Conservation (phyloP, 1,140 invertebrate species). For the Apis mellifera region Amel_HAv3.1 CM009934.2:6276501-6277000, state of each 20-base stretch:
- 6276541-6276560: constrained; percentile 23
- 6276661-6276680: constrained; percentile 7
- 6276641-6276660: not conserved
- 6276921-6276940: too few species aligned
- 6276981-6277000: too few species aligned
- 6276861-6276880: too few species aligned
- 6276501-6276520: not conserved
- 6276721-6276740: constrained; percentile 27
- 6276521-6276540: constrained; percentile 52
- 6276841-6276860: too few species aligned
- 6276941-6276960: too few species aligned
- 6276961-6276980: too few species aligned
- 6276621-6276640: not conserved
- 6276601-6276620: constrained; percentile 38
- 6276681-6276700: not conserved
- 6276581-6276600: constrained; percentile 48
- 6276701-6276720: constrained; percentile 12
- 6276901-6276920: too few species aligned
- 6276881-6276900: too few species aligned
- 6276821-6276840: too few species aligned
- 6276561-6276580: constrained; percentile 56
- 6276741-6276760: constrained; percentile 16
- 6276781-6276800: too few species aligned
- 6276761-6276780: too few species aligned
- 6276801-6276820: too few species aligned